Evolutionary conservation across 2,888 invertebrate species (phyloP), one percentile per base, ranked within the genome.

Genomic region (Ectobius pallidus): DNA sequence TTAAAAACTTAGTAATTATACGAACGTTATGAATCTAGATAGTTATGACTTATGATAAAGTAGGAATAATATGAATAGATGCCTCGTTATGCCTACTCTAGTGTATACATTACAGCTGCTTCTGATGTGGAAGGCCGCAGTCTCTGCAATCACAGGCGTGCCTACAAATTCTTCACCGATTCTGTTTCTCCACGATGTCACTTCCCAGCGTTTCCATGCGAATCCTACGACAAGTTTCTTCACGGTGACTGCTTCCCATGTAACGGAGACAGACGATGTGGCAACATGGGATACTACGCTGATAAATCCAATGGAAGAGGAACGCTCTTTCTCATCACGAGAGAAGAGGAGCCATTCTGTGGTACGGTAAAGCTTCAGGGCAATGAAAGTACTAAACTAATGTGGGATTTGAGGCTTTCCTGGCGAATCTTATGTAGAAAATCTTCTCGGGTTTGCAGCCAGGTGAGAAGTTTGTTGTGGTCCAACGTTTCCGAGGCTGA

Each of bases 211-310:
- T 96, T 96, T 81, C 91, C 94, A 0, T 97, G 97, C 80, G 88
- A 90, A 30, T 86, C 90, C 75, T 95, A 94, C 82, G 95, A 96
- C 75, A 90, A 92, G 74, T 95, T 96, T 78, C 83, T 96, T 65
- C 90, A 87, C 58, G 94, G 94, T 16, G 87, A 89, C 72, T 94
- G 94, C 80, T 92, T 93, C 80, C 90, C 90, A 0, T 94, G 93
- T 80, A 83, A 83, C 1, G 81, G 83, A 3, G 83, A 84, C 55
- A 83, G 83, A 44, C 83, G 84, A 0, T 97, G 96, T 82, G 95
- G 95, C 42, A 94, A 94, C 81, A 95, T 97, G 95, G 97, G 97
- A 0, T 97, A 95, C 84, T 95, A 95, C 82, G 94, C 97, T 0
- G 93, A 96, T 82, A 86, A 91, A 63, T 93, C 94, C 0, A 62